A percentile compares a stretch with the other conserved stretches of the same genome.
These are phyloP conservation scores for Drosophila nr. medialis DNA, from an alignment of 2,888 invertebrate species.

Conservation along the genomic window DNA sequence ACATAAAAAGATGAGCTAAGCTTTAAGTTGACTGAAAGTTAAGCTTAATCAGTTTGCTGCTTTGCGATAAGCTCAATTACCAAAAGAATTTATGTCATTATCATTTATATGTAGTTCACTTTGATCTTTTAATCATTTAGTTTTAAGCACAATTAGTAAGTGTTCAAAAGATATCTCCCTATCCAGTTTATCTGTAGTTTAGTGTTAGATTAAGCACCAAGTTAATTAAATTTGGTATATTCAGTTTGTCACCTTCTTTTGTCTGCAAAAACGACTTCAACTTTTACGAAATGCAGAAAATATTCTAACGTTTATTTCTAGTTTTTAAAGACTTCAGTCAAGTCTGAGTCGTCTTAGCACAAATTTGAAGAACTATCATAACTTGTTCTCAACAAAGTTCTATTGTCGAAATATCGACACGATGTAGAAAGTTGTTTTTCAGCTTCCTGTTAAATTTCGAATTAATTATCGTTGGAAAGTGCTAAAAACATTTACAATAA, in stretches of 20 bases:
- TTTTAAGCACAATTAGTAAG: not conserved
- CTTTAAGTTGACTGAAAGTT: not conserved
- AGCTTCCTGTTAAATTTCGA: not conserved
- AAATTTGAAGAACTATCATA: not conserved
- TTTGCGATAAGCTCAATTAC: not conserved
- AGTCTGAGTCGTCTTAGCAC: not conserved
- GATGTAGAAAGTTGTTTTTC: conserved; percentile 5
- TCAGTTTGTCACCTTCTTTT: not conserved
- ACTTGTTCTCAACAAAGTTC: not conserved
- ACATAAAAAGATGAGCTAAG: not conserved
- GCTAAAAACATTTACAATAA: conserved; percentile 19
- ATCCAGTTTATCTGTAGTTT: not conserved
- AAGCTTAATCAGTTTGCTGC: not conserved
- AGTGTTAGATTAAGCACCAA: not conserved
- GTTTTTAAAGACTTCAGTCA: not conserved
- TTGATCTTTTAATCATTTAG: not conserved
- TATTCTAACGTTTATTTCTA: no score
- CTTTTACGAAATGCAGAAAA: not conserved
- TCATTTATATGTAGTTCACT: not conserved
- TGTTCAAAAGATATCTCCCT: not conserved
- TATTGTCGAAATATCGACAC: conserved; percentile 2
- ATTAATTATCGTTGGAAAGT: conserved; percentile 25
- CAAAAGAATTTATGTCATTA: not conserved
- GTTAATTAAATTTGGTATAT: not conserved
- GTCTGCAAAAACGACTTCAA: not conserved